Base-by-base conservation (phyloP, 1,140 invertebrate genomes). In the Heterodera schachtii region DNA sequence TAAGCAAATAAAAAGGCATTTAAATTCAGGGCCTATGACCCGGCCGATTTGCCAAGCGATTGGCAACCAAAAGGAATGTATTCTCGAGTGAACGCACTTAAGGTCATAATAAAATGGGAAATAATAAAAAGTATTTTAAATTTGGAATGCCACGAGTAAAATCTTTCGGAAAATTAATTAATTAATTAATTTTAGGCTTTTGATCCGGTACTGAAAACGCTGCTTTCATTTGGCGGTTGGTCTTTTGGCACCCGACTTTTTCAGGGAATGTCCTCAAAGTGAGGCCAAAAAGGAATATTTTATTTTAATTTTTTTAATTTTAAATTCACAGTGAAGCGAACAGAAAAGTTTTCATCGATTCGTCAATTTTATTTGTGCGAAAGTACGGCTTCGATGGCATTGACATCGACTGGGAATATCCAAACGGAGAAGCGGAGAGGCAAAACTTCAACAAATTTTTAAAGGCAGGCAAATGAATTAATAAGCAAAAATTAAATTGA, bases 391-490 rank as follows among this genome's bases (percentile, higher is more conserved):
- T 90, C 80, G 86, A 91, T 75, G 88, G 89, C 31, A 91, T 98
- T 44, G 96, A 98, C 88, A 93, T 98, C 82, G 95, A 98, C 91
- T 98, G 96, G 96, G 96, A 98, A 91, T 98, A 97, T 91, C 96
- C 96, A 3, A 96, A 95, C 91, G 96, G 95, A 43, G 92, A 93
- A 0, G 94, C 95, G 49, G 96, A 98, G 87, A 98, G 97, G 91
- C 95, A 95, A 88, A 97, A 97, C 90, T 97, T 93, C 89, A 95
- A 96, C 19, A 90, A 94, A 66, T 91, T 98, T 16, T 90, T 97
- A 11, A 97, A 93, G 94, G 95, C 95, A 93, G 94, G 95, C 95
- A 60, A 43, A 43, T 21, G 70, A 8, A 6, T 52, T 31, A 43
- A 43, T 67, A 64, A 7, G 31, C 31, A 31, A 31, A 31, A 77